phyloP scores from a whole-genome alignment of 2,888 invertebrate species.

The Teinopalpus imperialis region DNA sequence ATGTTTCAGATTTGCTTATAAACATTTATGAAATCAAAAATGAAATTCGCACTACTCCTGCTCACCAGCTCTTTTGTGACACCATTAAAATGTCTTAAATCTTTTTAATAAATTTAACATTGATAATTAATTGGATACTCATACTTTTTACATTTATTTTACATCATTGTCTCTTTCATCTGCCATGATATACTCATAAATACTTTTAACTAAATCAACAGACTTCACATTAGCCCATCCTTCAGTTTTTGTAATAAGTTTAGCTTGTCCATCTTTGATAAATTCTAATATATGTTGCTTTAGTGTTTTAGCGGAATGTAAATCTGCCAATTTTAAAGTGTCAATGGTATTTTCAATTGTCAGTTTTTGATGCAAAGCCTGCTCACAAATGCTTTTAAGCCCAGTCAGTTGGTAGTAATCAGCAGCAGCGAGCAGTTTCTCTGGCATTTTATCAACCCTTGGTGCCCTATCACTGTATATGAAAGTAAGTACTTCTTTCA shows the following conservation, averaged over 20 bases:
- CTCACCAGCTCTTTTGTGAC: no score
- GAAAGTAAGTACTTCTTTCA: slow-evolving; percentile 64
- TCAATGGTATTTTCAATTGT: slow-evolving; percentile 74
- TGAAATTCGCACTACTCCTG: no score
- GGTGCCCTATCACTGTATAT: slow-evolving; percentile 73
- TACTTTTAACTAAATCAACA: slow-evolving; percentile 65
- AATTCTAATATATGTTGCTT: slow-evolving; percentile 66
- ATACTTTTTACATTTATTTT: slow-evolving; percentile 28
- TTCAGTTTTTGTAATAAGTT: slow-evolving; percentile 65
- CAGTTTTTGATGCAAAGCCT: slow-evolving; percentile 65
- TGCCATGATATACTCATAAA: slow-evolving; percentile 68
- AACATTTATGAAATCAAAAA: no score
- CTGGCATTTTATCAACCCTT: slow-evolving; percentile 68
- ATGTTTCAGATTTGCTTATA: no score
- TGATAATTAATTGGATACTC: no score
- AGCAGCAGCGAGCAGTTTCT: slow-evolving; percentile 66
- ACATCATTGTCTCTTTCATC: slow-evolving; percentile 60
- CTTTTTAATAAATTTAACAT: no score
- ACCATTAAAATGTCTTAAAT: no score
- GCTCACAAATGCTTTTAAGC: slow-evolving; percentile 67
- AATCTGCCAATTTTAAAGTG: slow-evolving; percentile 65
- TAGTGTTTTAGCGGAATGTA: slow-evolving; percentile 63
- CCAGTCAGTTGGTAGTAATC: slow-evolving; percentile 69
- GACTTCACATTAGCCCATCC: slow-evolving; percentile 69
- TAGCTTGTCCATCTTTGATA: slow-evolving; percentile 71